phyloP scores from a whole-genome alignment of 2,113 vertebrate species.

The Oenanthe oenanthe region DNA sequence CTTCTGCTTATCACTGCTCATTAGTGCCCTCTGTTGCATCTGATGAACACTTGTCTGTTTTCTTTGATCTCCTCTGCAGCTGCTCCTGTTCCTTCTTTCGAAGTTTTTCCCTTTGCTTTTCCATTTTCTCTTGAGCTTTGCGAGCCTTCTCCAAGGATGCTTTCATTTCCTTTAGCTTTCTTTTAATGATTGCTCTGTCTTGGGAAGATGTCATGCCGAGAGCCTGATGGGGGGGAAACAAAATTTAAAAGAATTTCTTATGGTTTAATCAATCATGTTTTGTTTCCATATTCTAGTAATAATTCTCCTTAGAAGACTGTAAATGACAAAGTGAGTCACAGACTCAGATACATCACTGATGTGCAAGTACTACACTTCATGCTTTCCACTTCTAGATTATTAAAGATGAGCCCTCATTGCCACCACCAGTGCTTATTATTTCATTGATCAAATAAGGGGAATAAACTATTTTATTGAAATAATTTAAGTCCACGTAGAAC shows the following conservation, averaged over 20 bases:
- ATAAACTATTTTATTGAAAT: not conserved
- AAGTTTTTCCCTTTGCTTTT: slow-evolving; percentile 88
- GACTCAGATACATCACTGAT: not conserved
- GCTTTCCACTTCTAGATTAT: not conserved
- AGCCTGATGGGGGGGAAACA: slow-evolving; percentile 71
- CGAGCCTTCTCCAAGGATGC: slow-evolving; percentile 86
- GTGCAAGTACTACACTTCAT: not conserved
- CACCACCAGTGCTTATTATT: not conserved
- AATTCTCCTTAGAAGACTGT: not conserved
- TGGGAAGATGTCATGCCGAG: slow-evolving; percentile 89
- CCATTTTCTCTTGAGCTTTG: slow-evolving; percentile 89
- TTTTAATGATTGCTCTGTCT: slow-evolving; percentile 91
- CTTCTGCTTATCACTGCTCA: slow-evolving; percentile 60
- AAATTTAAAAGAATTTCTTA: not conserved
- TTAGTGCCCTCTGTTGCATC: slow-evolving; percentile 60
- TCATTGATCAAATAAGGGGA: not conserved
- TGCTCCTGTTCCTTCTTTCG: slow-evolving; percentile 84
- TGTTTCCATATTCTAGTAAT: not conserved
- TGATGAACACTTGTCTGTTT: slow-evolving; percentile 46
- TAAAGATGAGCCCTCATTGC: not conserved
- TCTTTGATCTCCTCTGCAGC: slow-evolving; percentile 79
- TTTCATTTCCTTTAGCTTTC: slow-evolving; percentile 94
- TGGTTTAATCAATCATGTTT: rapidly evolving
- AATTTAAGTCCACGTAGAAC: not conserved
- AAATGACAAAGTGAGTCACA: not conserved